Conservation (phyloP, 64 coral and sea anemone species). For the Anthopleura sola region DNA sequence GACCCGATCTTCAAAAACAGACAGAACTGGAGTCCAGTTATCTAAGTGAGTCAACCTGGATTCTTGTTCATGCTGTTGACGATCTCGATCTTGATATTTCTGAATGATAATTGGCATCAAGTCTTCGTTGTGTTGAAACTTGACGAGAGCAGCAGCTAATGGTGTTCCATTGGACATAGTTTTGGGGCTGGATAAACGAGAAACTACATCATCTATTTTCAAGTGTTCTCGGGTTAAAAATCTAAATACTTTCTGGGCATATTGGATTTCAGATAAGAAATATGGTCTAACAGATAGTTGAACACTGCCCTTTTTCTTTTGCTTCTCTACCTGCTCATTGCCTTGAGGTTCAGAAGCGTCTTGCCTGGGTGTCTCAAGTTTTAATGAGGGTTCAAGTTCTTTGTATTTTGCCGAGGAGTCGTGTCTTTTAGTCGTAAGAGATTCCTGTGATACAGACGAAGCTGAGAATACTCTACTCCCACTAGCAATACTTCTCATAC, state of each 20-base stretch:
- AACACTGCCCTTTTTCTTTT: neutral
- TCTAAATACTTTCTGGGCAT: constrained; percentile 28
- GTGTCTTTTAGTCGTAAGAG: neutral
- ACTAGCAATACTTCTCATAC: neutral
- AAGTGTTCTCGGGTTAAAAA: constrained; percentile 33
- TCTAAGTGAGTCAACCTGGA: neutral
- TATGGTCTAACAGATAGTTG: constrained; percentile 10
- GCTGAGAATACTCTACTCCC: neutral
- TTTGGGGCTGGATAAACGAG: constrained; percentile 31
- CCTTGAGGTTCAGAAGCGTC: neutral
- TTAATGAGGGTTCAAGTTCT: neutral
- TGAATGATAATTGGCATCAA: constrained; percentile 35
- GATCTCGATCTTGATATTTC: neutral
- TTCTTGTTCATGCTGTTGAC: neutral
- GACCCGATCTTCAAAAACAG: constrained; percentile 50
- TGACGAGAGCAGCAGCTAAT: constrained; percentile 41
- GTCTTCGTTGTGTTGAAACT: constrained; percentile 42
- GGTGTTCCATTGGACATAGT: constrained; percentile 55
- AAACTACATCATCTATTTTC: constrained; percentile 12
- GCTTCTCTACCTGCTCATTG: neutral
- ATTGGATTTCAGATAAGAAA: constrained; percentile 16
- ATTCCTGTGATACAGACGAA: neutral
- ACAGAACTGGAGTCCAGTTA: constrained; percentile 48
- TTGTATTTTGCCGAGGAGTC: neutral
- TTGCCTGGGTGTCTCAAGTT: neutral